These are phyloP conservation scores for Acomys russatus DNA, from an alignment of 2,797 vertebrate genomes.

Conservation along the genomic window DNA sequence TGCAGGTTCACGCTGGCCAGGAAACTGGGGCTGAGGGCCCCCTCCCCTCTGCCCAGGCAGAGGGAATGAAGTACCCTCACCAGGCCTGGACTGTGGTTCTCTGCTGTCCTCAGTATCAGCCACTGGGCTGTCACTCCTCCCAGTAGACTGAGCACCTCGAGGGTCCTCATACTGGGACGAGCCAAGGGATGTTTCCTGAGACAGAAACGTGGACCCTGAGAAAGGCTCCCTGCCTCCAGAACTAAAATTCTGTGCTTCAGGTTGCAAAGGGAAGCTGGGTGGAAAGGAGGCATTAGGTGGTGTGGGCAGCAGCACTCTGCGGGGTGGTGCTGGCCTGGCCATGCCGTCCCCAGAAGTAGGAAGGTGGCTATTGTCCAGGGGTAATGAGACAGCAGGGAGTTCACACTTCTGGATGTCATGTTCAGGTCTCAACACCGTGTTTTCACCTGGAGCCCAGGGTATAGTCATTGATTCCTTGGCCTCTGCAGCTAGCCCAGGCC, in stretches of 20 bases:
- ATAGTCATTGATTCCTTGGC: slow-evolving; percentile 73
- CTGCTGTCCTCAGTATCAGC: slow-evolving; percentile 79
- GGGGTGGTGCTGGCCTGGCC: slow-evolving; percentile 88
- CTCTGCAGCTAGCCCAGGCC: slow-evolving; percentile 69
- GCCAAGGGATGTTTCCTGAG: slow-evolving; percentile 85
- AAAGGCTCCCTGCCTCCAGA: slow-evolving; percentile 81
- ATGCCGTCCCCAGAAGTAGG: slow-evolving; percentile 81
- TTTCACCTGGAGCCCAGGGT: slow-evolving; percentile 83
- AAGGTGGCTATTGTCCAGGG: slow-evolving; percentile 68
- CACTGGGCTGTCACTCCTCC: slow-evolving; percentile 75
- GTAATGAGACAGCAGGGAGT: slow-evolving; percentile 12
- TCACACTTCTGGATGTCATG: slow-evolving; percentile 81
- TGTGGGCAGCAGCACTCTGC: slow-evolving; percentile 91
- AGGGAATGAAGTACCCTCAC: slow-evolving; percentile 76
- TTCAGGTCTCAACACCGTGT: not conserved
- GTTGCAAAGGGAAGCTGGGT: slow-evolving; percentile 85
- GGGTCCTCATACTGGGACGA: slow-evolving; percentile 84
- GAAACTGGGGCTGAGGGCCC: slow-evolving; percentile 86
- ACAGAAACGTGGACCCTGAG: slow-evolving; percentile 75
- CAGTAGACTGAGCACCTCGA: slow-evolving; percentile 83
- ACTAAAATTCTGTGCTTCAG: slow-evolving; percentile 79
- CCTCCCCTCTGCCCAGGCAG: slow-evolving; percentile 88
- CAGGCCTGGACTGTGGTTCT: slow-evolving; percentile 83
- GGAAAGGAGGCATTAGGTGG: slow-evolving; percentile 87
- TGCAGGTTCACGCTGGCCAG: slow-evolving; percentile 85